Evolutionary conservation across 2,888 invertebrate species (phyloP), one percentile per base, ranked within the genome.

Genomic region (Andrena marginata): DNA sequence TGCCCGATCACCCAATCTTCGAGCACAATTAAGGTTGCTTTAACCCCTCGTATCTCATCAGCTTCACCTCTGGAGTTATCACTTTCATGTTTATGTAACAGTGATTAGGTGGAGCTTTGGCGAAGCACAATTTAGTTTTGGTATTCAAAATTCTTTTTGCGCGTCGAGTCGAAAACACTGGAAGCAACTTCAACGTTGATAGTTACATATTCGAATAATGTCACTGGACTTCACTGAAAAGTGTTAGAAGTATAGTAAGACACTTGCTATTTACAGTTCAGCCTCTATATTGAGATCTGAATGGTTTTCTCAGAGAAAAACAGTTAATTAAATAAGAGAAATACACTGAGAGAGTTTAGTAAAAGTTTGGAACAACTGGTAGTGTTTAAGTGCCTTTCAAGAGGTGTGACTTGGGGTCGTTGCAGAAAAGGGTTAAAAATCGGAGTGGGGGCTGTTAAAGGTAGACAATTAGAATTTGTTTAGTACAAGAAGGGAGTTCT

Each of bases 361-460:
- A 2, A 35, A 26, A 62, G 42, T 20, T 31, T 8, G 10, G 33
- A 13, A 26, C 49, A 20, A 20, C 6, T 16, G 8, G 5, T 4
- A 1, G 73, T 42, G 56, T 35, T 42, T 13, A 48, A 59, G 48
- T 60, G 33, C 33, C 16, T 35, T 29, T 42, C 31, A 1, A 26
- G 23, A 51, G 29, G 67, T 67, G 54, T 33, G 48, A 54, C 42
- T 35, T 51, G n/a, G 6, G n/a, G 33, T 59, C 16, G 56, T 72
- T 33, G 10, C 16, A 31, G 54, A n/a, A 5, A 3, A 29, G 56
- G 23, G 33, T 31, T 10, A 13, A 10, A 33, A 63, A 77, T 71
- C 54, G n/a, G 48, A 33, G 42, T 31, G 63, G 23, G 10, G 56
- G 49, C 33, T 23, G 7, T 31, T 2, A n/a, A 56, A 64, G 48